Evolutionary conservation across 2,888 invertebrate genomes (phyloP), one percentile per base, ranked within the genome.

Genomic region (Andrena flavipes): DNA sequence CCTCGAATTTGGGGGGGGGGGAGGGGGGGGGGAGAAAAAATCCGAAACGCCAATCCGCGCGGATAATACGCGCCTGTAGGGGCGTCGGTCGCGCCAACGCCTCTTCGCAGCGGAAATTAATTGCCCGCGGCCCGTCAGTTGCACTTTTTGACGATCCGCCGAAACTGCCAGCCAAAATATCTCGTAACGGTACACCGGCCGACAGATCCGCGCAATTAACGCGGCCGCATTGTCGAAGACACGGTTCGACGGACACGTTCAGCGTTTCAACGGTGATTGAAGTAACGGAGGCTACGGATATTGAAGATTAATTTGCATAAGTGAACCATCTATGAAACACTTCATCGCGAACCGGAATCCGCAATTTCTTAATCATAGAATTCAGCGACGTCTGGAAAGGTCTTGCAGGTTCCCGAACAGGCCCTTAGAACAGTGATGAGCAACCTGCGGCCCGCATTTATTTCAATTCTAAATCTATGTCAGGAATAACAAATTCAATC

Each of bases 31-130:
- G 77, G 59, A 60, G 2, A 60, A 33, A 69, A 69, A 60, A 70
- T 48, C 30, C 30, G 48, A 42, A 70, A 70, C 59, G 48, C 30
- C 70, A 20, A 60, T 70, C 70, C 60, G 48, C 29, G 60, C 33
- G 10, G 64, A 69, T 70, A 60, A 70, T 70, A 48, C 70, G 30
- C 70, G 30, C n/a, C 60, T 29, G 29, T 20, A 26, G 30, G 60
- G 59, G 29, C 49, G 42, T 48, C 16, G 30, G 56, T 33, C 70
- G 42, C 30, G 62, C 35, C 49, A 33, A 16, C 67, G 49, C 70
- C 64, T 68, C 63, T 79, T 62, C 51, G 77, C 67, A 75, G 62
- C 74, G 82, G 79, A 81, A 85, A 85, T 83, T 80, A 85, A 85
- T 85, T 85, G 85, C 85, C 68, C 80, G 83, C 83, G 64, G 74